Conservation (phyloP, 2,888 invertebrate genomes). For the Meiosimyza decipiens region DNA sequence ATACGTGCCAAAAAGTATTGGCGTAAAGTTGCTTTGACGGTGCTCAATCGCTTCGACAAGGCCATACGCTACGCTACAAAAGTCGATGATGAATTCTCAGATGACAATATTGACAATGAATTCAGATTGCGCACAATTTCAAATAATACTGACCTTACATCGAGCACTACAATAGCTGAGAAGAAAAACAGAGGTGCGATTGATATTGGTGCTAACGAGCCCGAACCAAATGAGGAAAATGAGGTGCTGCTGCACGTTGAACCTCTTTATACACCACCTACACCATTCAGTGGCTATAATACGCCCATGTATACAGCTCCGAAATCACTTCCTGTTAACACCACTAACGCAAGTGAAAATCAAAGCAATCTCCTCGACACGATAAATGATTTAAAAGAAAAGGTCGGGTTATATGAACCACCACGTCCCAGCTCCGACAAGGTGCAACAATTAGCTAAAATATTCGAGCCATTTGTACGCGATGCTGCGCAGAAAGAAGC, state of each 20-base stretch:
- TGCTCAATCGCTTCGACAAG: constrained; percentile 32
- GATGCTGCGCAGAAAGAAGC: constrained; percentile 35
- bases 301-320: too few species aligned
- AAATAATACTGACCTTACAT: constrained; percentile 36
- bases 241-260: constrained; percentile 37
- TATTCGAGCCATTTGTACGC: constrained; percentile 35
- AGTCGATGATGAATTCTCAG: background rate
- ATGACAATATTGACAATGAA: background rate
- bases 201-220: background rate
- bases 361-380: too few species aligned
- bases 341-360: background rate
- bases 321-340: background rate
- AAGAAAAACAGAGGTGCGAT: background rate
- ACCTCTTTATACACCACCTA: constrained; percentile 10
- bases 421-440: constrained; percentile 11
- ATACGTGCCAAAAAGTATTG: constrained; percentile 35
- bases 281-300: background rate
- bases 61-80: background rate
- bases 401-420: too few species aligned
- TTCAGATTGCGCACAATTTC: constrained; percentile 38
- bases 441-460: constrained; percentile 34
- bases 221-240: constrained; percentile 19
- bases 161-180: background rate
- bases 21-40: constrained; percentile 37
- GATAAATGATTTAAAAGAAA: too few species aligned